These are phyloP conservation scores for Phalloptychus januarius DNA, from an alignment of 2,797 vertebrate genomes.

Conservation along the genomic window DNA sequence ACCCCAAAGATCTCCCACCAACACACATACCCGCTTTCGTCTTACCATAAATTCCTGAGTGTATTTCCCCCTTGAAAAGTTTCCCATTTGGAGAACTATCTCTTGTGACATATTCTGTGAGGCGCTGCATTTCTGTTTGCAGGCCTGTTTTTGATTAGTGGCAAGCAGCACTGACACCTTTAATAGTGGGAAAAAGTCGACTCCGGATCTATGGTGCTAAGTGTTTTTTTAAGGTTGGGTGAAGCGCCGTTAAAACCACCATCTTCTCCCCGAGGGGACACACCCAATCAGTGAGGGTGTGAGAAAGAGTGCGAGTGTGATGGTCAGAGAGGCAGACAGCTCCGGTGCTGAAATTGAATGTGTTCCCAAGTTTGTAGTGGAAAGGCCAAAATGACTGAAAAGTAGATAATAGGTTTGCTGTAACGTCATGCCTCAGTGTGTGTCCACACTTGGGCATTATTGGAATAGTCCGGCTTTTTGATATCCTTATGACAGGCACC, in stretches of 20 bases:
- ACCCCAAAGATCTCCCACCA: conserved; percentile 43
- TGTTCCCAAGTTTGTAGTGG: conserved; percentile 81
- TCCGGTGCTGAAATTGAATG: conserved; percentile 83
- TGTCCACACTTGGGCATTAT: conserved; percentile 83
- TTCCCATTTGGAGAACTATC: conserved; percentile 57
- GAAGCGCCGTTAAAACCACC: conserved; percentile 78
- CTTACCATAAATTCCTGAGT: conserved; percentile 43
- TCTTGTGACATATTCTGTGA: conserved; percentile 60
- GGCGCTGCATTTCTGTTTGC: conserved; percentile 67
- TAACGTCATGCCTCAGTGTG: conserved; percentile 83
- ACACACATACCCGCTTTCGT: conserved; percentile 28
- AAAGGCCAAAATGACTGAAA: conserved; percentile 84
- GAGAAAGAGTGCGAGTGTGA: conserved; percentile 54
- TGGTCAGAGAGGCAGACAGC: conserved; percentile 74
- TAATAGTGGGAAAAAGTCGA: conserved; percentile 56
- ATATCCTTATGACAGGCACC: conserved; percentile 80
- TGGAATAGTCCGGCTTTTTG: conserved; percentile 78
- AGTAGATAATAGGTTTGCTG: conserved; percentile 86
- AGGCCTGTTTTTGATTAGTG: conserved; percentile 62
- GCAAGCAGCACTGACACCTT: conserved; percentile 52
- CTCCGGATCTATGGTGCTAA: conserved; percentile 70
- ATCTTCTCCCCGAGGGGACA: conserved; percentile 68
- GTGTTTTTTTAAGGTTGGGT: conserved; percentile 75
- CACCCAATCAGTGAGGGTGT: conserved; percentile 67
- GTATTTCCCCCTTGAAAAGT: conserved; percentile 47